Evolutionary conservation across 1,140 invertebrate genomes (phyloP), one percentile per base, ranked within the genome.

Genomic region (Heliconius hermathena): DNA sequence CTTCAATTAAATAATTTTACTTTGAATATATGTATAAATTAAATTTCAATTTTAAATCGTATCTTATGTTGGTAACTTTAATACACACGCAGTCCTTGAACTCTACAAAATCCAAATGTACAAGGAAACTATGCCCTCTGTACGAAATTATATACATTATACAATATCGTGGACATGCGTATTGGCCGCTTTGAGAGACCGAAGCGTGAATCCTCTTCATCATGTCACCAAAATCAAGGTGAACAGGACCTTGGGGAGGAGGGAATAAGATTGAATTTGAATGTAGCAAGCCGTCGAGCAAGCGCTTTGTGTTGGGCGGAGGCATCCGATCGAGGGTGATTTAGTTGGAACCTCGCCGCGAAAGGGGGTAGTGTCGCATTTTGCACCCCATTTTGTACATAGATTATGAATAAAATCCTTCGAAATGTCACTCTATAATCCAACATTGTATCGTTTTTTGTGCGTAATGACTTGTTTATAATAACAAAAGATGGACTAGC

Each of bases 151-250:
- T 93, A 90, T 91, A 88, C 79, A 83, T 84, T 89, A 81, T 83
- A 93, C 90, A 89, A 88, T 87, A 87, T 89, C 89, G 91, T 93
- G 93, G 93, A 93, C 93, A 94, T 94, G 93, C 93, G 93, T 94
- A 94, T 93, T 94, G 91, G 90, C 89, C 90, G 87, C 91, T 89
- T 90, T 87, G 89, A 88, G 88, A 87, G 87, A 91, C 84, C 88
- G 88, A 90, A 93, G 88, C 87, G 88, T 89, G 91, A 92, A 91
- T 90, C 90, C 92, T 92, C 92, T 91, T 92, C 84, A 90, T 88
- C 86, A 88, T 86, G 86, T 84, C 26, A 72, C 52, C 22, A 73
- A 26, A 29, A 76, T 46, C 81, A 81, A 81, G 70, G 83, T 52
- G 91, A 87, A 86, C 76, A 87, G 76, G 76, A 81, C 87, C 89